Percentiles rank a stretch among this genome's conserved stretches.
Evolutionary conservation across 2,113 vertebrate species (phyloP).

Genomic region (Rhombomys opimus): DNA sequence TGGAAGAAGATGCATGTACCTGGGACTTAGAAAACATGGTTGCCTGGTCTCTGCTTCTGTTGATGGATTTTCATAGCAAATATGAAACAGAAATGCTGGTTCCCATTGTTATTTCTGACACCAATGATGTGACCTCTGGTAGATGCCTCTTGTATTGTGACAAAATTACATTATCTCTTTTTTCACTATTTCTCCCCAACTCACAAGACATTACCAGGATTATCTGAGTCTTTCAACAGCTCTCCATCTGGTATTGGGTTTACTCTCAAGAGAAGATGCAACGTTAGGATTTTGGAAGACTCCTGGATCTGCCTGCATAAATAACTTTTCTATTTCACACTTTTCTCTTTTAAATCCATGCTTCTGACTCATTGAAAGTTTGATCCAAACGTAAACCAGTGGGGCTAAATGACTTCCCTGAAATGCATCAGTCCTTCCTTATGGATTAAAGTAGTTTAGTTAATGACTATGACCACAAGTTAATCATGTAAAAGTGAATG

Average conservation of each 20-base stretch:
- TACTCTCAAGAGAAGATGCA: neutral
- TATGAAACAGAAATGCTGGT: neutral
- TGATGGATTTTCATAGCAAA: neutral
- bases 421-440: neutral
- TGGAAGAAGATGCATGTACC: neutral
- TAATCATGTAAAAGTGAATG: neutral
- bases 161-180: neutral
- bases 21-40: neutral
- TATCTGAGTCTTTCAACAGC: neutral
- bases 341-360: neutral
- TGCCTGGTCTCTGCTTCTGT: neutral
- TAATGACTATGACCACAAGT: conserved; percentile 46
- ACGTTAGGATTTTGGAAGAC: neutral
- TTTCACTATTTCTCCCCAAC: neutral
- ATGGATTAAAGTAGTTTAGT: conserved; percentile 70
- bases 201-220: neutral
- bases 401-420: neutral
- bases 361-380: neutral
- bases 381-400: neutral
- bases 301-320: neutral
- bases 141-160: neutral
- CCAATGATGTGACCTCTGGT: neutral
- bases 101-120: neutral
- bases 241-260: neutral
- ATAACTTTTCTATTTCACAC: neutral